Conservation (phyloP, 2,888 invertebrate species). For the Lutraria lutraria region DNA sequence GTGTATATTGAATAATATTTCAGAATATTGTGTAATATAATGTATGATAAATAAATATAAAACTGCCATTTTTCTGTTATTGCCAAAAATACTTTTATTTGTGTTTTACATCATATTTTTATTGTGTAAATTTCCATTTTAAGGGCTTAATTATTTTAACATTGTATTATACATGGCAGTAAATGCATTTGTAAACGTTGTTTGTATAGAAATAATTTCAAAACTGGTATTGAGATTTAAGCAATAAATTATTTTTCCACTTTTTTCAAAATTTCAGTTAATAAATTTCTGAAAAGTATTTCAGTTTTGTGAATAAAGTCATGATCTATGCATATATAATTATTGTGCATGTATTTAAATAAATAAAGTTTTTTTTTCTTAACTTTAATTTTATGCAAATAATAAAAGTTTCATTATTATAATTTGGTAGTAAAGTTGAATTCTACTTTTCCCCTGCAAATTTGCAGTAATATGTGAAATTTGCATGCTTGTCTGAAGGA, state of each 20-base stretch:
- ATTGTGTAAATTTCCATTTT: background rate
- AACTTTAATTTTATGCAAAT: background rate
- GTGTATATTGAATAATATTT: background rate
- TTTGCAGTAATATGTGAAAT: background rate
- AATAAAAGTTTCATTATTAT: background rate
- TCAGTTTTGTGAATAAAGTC: background rate
- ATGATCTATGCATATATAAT: background rate
- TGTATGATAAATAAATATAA: background rate
- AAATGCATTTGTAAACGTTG: background rate
- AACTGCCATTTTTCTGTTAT: constrained; percentile 31
- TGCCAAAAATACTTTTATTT: constrained; percentile 35
- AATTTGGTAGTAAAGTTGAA: background rate
- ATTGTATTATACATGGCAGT: background rate
- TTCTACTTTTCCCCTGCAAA: background rate
- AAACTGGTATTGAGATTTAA: background rate
- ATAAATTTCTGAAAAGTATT: too few species aligned
- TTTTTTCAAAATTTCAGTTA: background rate
- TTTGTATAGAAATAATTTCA: background rate
- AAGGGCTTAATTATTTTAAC: background rate
- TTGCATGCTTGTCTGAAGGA: background rate
- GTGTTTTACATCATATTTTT: constrained; percentile 15
- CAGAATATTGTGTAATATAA: constrained; percentile 29
- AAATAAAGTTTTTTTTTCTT: background rate
- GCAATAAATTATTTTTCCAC: background rate
- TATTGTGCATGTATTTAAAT: background rate